A percentile compares a stretch with the other conserved stretches of the same genome.
Conservation (phyloP, 2,888 invertebrate species). For the Oscheius myriophilus region DNA sequence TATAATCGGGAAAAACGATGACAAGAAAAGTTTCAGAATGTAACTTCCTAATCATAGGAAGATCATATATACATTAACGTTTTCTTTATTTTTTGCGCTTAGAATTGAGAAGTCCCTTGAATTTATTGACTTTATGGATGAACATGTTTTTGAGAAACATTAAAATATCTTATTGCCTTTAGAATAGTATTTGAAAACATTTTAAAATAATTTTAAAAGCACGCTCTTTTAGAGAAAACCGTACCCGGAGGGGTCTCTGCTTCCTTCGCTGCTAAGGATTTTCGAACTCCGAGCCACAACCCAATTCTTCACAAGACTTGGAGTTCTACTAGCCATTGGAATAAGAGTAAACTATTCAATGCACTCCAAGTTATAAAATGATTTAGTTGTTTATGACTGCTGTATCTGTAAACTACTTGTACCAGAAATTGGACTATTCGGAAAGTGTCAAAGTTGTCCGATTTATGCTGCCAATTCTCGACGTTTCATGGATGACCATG, state of each 20-base stretch:
- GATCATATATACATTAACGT: no score
- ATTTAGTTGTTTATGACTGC: constrained; percentile 12
- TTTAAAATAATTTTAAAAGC: no score
- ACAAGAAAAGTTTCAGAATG: no score
- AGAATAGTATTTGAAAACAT: no score
- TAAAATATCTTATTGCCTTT: no score
- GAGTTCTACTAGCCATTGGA: neutral
- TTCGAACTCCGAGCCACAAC: constrained; percentile 8
- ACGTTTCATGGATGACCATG: constrained; percentile 13
- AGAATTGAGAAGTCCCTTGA: no score
- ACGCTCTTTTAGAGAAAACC: constrained; percentile 9
- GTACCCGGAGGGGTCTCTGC: neutral
- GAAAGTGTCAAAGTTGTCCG: neutral
- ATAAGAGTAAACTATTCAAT: constrained; percentile 3
- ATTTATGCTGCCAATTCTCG: constrained; percentile 1
- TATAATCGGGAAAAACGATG: no score
- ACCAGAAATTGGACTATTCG: neutral
- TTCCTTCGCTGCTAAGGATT: constrained; percentile 3
- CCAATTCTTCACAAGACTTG: neutral
- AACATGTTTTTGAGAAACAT: constrained; percentile 1
- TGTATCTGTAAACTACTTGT: neutral
- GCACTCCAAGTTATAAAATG: neutral
- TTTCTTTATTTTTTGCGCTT: no score
- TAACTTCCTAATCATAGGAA: no score
- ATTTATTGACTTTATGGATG: no score